Percentiles rank a stretch among this genome's conserved stretches.
phyloP scores from a whole-genome alignment of 2,888 invertebrate species.

The Incurvaria masculella region DNA sequence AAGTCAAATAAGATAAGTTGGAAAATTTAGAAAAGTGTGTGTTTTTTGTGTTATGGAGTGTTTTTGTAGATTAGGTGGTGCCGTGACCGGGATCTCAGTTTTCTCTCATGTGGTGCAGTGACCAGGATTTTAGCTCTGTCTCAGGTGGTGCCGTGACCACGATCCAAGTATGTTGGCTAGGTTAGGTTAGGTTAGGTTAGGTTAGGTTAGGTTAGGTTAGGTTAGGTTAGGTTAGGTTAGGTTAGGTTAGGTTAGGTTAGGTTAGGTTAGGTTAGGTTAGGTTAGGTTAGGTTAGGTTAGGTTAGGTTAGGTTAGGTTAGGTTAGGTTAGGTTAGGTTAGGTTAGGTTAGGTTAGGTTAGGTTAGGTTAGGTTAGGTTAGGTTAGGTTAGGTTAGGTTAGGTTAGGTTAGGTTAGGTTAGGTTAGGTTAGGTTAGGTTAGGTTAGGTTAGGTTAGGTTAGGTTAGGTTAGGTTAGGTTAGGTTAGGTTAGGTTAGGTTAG shows the following conservation, averaged over 20 bases:
- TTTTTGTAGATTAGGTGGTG: too few relatives aligned
- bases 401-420: conserved; percentile 13
- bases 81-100: too few relatives aligned
- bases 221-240: too few relatives aligned
- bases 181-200: conserved; percentile 11
- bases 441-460: conserved; percentile 16
- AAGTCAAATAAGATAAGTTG: too few relatives aligned
- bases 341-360: conserved; percentile 10
- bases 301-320: conserved; percentile 7
- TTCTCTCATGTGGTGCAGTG: too few relatives aligned
- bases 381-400: conserved; percentile 13
- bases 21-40: too few relatives aligned
- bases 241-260: conserved; percentile 2
- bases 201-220: too few relatives aligned
- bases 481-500: conserved; percentile 12
- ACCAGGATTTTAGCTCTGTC: too few relatives aligned
- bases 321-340: conserved; percentile 4
- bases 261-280: conserved; percentile 9
- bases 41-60: too few relatives aligned
- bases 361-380: conserved; percentile 12
- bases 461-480: conserved; percentile 15
- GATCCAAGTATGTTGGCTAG: too few relatives aligned
- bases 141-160: too few relatives aligned
- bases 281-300: conserved; percentile 6
- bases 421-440: conserved; percentile 15